Evolutionary conservation across 2,888 invertebrate genomes (phyloP), one percentile per base, ranked within the genome.

Genomic region (Clitarchus hookeri): DNA sequence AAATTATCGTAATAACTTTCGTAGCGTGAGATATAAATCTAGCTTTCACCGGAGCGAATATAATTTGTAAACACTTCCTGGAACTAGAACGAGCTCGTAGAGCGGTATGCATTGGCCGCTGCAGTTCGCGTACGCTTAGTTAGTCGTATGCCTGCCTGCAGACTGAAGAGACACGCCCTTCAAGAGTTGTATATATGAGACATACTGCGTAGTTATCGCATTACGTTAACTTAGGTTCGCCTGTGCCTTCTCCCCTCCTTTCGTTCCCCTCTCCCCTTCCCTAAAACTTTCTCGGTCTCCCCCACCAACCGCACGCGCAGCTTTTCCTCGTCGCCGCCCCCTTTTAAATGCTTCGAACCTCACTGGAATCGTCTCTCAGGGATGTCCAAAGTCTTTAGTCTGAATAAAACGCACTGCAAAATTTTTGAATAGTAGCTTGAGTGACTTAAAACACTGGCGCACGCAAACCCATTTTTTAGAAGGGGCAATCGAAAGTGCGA

Each of bases 91-190:
- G n/a, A 16, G 65, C 65, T 65, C 12, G 19, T 65, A 65, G 23
- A 65, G 65, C 65, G 65, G 65, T 65, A 65, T 65, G 65, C 65
- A 65, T 65, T 65, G 65, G 23, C 65, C 16, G 65, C 65, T 65
- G 65, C 65, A 65, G 65, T 65, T 65, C 16, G 8, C 23, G n/a
- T 23, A 1, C 8, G 65, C 65, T 65, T 65, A 53, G 65, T 6
- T 65, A 65, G 65, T 23, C 8, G 65, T 65, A n/a, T 65, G 23
- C 19, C 65, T 65, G 65, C 65, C 65, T 65, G 65, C 65, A 65
- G 65, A 65, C 65, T 65, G n/a, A 65, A 12, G n/a, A 19, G 65
- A 16, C 65, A 65, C 65, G 16, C 65, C 65, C 65, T 16, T 12
- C 16, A 12, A 65, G 11, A 53, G 13, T 65, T 19, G 12, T 65